These are phyloP conservation scores for Nasonia longicornis DNA, from an alignment of 1,140 invertebrate genomes.

Conservation along the genomic window DNA sequence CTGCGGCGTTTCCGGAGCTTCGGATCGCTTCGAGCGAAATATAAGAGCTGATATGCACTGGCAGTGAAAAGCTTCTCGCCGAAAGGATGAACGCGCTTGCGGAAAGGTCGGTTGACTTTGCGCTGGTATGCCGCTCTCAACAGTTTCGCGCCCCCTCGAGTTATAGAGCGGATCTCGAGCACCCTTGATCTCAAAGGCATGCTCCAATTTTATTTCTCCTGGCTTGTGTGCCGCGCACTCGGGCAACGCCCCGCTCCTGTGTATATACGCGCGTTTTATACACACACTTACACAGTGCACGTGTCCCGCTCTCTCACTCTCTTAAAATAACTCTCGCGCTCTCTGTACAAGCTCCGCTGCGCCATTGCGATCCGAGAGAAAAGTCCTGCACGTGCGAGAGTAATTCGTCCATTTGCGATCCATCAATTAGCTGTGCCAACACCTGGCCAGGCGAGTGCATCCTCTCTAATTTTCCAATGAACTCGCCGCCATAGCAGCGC, in stretches of 20 bases:
- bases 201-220: conserved; percentile 57
- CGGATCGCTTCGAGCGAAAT: not conserved
- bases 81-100: not conserved
- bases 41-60: not conserved
- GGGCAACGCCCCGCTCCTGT: conserved; percentile 18
- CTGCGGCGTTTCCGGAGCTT: not conserved
- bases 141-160: not conserved
- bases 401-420: not conserved
- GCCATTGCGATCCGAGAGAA: too few species aligned
- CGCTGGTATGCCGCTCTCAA: not conserved
- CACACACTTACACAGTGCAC: too few species aligned
- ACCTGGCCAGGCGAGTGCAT: not conserved
- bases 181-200: conserved; percentile 55
- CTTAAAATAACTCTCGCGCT: too few species aligned
- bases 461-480: not conserved
- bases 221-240: conserved; percentile 39
- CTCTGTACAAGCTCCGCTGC: too few species aligned
- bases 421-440: not conserved
- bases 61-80: not conserved
- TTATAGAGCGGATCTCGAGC: conserved; percentile 50
- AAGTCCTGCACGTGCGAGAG: too few species aligned
- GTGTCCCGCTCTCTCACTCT: too few species aligned
- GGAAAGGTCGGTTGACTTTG: not conserved
- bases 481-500: too few species aligned
- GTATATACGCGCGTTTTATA: not conserved